A percentile compares a stretch with the other conserved stretches of the same genome.
Conservation (phyloP, 2,113 vertebrate genomes). For the Zosterops borbonicus region DNA sequence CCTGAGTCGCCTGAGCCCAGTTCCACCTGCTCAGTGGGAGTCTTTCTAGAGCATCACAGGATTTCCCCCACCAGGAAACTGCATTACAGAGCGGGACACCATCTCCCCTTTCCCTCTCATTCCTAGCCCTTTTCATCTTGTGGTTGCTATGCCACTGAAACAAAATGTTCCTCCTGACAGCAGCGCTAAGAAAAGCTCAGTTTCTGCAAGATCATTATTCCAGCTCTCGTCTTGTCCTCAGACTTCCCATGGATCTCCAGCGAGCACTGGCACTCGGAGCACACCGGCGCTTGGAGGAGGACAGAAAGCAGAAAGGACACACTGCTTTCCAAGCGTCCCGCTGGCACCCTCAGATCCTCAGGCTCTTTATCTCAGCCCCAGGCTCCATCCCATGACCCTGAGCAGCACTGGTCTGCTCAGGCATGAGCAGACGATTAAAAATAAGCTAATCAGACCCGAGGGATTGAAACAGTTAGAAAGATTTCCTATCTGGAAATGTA, state of each 20-base stretch:
- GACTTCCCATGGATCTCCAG: not conserved
- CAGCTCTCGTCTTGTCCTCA: not conserved
- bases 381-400: not conserved
- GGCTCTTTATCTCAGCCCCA: not conserved
- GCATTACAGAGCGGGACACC: not conserved
- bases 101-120: not conserved
- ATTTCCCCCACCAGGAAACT: not conserved
- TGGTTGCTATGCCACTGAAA: not conserved
- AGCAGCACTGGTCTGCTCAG: fast-evolving
- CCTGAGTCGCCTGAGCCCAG: not conserved
- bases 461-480: not conserved
- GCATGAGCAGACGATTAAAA: not conserved
- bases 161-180: not conserved
- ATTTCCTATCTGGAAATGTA: not conserved
- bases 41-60: not conserved
- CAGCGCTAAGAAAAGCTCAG: not conserved
- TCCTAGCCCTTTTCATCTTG: not conserved
- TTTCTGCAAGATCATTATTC: not conserved
- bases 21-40: not conserved
- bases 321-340: not conserved
- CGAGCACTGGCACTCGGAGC: fast-evolving
- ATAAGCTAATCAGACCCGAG: not conserved
- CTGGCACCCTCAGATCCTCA: not conserved
- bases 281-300: fast-evolving
- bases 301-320: not conserved